A percentile compares a stretch with the other conserved stretches of the same genome.
phyloP scores from a whole-genome alignment of 2,113 vertebrate species.

The Ctenomys sociabilis region DNA sequence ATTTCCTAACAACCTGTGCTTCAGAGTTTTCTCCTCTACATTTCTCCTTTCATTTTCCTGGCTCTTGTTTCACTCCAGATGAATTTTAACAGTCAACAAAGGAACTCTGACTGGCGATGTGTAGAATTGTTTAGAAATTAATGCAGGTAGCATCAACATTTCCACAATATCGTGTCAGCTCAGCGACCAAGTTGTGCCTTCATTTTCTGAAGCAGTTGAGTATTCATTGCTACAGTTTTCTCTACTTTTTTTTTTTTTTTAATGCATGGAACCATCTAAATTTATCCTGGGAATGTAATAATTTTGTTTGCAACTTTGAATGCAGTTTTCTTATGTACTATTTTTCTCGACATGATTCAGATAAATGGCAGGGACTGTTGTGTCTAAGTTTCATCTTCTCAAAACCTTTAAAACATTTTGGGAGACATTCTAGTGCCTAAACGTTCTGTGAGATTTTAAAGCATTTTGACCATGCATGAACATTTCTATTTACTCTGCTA shows the following conservation, averaged over 20 bases:
- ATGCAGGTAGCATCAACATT: background rate
- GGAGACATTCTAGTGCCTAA: background rate
- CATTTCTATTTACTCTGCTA: background rate
- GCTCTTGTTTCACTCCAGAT: background rate
- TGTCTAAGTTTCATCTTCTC: background rate
- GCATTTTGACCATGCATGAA: background rate
- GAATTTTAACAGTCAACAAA: background rate
- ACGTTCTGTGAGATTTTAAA: background rate
- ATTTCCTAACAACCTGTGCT: background rate
- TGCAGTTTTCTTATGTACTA: background rate
- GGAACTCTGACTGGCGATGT: background rate
- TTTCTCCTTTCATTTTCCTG: background rate
- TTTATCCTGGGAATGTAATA: background rate
- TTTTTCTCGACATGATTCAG: background rate
- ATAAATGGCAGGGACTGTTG: background rate
- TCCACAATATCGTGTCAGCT: background rate
- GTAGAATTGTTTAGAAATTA: background rate
- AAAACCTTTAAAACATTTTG: background rate
- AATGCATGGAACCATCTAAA: background rate
- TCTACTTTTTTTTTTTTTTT: background rate
- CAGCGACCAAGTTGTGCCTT: no score
- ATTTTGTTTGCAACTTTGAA: background rate
- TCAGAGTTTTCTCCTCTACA: accelerated
- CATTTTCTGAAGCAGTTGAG: background rate
- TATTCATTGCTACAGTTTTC: background rate